These are phyloP conservation scores for Coregonus clupeaformis DNA, from an alignment of 2,113 vertebrate genomes.

Conservation along the genomic window DNA sequence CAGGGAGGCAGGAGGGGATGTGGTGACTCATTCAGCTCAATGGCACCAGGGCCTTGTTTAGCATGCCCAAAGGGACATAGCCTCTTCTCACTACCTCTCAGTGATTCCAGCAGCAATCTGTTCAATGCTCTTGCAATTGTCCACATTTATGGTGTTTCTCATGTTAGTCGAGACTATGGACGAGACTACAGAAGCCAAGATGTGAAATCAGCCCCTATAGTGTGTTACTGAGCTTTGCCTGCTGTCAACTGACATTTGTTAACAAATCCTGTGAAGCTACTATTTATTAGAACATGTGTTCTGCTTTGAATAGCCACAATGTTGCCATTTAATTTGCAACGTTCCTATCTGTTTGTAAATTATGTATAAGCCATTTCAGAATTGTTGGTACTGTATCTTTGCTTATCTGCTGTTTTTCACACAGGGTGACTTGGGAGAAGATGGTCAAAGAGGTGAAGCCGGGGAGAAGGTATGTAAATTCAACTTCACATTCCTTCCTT, in stretches of 20 bases:
- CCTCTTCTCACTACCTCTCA: background rate
- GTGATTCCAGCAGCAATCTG: background rate
- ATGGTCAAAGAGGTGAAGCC: conserved; percentile 84
- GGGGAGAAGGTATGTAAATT: conserved; percentile 87
- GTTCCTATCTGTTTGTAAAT: background rate
- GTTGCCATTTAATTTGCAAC: background rate
- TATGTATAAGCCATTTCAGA: background rate
- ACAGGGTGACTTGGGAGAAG: conserved; percentile 89
- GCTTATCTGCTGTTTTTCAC: conserved; percentile 18
- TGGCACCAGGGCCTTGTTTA: conserved; percentile 1
- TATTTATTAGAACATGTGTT: background rate
- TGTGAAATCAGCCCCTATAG: background rate
- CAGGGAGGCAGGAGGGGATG: conserved; percentile 16
- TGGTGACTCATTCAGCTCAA: conserved; percentile 48
- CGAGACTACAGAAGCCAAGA: background rate
- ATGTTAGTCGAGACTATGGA: background rate
- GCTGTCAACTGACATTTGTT: background rate
- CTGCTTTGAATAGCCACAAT: no score
- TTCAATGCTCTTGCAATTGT: background rate
- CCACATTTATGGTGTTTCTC: background rate
- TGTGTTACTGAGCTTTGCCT: background rate
- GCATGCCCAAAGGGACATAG: background rate
- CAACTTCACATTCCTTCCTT: conserved; percentile 21
- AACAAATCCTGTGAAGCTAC: background rate
- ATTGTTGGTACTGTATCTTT: background rate